Percentiles rank a stretch among this genome's conserved stretches.
Conservation (phyloP, 2,888 invertebrate species). For the Scaptomyza parva region DNA sequence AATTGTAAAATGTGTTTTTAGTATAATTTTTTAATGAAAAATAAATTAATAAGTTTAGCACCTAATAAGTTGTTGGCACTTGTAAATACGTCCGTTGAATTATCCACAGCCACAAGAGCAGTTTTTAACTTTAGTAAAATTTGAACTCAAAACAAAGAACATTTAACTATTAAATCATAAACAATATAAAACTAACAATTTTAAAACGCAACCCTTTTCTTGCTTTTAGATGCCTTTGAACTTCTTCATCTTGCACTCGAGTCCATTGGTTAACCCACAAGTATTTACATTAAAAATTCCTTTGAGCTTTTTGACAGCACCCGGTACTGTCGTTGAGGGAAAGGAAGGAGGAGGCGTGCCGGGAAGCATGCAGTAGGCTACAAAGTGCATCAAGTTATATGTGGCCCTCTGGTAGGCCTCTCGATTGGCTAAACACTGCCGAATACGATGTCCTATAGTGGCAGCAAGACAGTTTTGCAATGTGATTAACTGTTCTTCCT, state of each 20-base stretch:
- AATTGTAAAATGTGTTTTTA: conserved; percentile 70
- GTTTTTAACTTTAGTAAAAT: not conserved
- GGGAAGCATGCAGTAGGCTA: conserved; percentile 77
- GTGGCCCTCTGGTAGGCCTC: conserved; percentile 69
- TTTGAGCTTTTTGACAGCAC: conserved; percentile 52
- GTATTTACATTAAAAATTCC: conserved; percentile 27
- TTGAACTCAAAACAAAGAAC: conserved; percentile 5
- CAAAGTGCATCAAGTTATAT: conserved; percentile 75
- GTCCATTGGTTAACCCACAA: not conserved
- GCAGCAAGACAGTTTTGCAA: conserved; percentile 71
- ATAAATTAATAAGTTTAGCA: conserved; percentile 68
- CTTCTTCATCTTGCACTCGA: not conserved
- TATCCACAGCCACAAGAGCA: not conserved
- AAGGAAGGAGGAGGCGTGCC: conserved; percentile 70
- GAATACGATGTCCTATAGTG: conserved; percentile 74
- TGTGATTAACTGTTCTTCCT: conserved; percentile 58
- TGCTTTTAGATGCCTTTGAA: not conserved
- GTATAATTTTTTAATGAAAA: conserved; percentile 60
- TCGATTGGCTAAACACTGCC: conserved; percentile 64
- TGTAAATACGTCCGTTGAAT: too few relatives aligned
- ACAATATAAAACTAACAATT: conserved; percentile 16
- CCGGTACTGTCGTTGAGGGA: conserved; percentile 42
- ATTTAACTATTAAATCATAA: conserved; percentile 12
- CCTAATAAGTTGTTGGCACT: too few relatives aligned
- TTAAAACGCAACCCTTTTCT: not conserved